Conservation (phyloP, 2,888 invertebrate genomes). For the Lasioglossum calceatum region DNA sequence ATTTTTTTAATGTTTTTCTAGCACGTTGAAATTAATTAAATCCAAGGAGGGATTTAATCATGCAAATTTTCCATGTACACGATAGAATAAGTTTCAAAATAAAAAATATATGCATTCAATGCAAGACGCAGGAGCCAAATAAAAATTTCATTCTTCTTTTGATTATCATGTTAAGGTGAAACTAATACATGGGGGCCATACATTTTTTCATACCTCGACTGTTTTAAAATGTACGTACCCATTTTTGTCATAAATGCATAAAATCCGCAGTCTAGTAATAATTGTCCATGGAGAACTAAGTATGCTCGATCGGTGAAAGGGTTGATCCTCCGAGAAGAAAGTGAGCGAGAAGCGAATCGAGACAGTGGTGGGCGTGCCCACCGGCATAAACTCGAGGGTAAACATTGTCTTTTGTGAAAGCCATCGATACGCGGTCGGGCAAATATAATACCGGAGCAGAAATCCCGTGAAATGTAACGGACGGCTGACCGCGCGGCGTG, state of each 20-base stretch:
- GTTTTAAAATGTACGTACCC: too few species aligned
- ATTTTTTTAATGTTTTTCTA: too few species aligned
- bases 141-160: too few species aligned
- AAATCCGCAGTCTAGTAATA: background rate
- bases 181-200: too few species aligned
- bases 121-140: too few species aligned
- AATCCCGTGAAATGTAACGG: conserved; percentile 64
- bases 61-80: background rate
- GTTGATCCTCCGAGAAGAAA: background rate
- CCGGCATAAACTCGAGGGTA: conserved; percentile 43
- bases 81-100: too few species aligned
- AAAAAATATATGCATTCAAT: too few species aligned
- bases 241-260: too few species aligned
- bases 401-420: conserved; percentile 57
- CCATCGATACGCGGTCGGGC: conserved; percentile 37
- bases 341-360: background rate
- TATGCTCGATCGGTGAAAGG: background rate
- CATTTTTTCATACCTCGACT: too few species aligned
- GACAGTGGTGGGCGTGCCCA: background rate
- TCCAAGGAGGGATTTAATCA: background rate
- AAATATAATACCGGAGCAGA: conserved; percentile 55
- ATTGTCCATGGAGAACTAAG: background rate
- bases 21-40: background rate
- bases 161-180: too few species aligned
- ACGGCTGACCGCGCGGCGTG: conserved; percentile 25